Evolutionary conservation across 1,140 invertebrate species (phyloP).

Genomic region (Cydia amplana): DNA sequence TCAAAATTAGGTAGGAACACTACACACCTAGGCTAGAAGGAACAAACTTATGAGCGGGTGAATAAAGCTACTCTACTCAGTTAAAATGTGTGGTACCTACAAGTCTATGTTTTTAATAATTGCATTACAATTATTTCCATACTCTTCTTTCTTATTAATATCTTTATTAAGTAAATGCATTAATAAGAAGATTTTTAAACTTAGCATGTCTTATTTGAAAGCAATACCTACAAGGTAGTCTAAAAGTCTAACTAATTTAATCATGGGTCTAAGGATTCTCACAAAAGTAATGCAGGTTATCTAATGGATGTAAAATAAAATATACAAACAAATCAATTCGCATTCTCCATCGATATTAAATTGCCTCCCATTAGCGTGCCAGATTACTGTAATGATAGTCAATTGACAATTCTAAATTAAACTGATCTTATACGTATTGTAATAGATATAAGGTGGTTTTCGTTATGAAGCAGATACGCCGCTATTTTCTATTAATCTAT

Average conservation of each 20-base stretch:
- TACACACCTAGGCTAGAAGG: background rate
- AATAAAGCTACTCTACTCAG: too few species aligned
- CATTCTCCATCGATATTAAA: background rate
- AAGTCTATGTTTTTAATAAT: too few species aligned
- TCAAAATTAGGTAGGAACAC: background rate
- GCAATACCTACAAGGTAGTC: background rate
- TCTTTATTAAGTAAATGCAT: too few species aligned
- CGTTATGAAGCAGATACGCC: background rate
- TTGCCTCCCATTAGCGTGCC: conserved; percentile 8
- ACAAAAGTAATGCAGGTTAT: conserved; percentile 6
- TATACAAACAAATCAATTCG: conserved; percentile 1
- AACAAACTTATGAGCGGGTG: background rate
- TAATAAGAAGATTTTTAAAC: too few species aligned
- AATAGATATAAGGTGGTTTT: background rate
- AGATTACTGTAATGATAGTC: conserved; percentile 18
- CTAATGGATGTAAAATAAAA: background rate
- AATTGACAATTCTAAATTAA: conserved; percentile 11
- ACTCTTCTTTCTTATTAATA: too few species aligned
- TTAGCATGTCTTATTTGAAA: too few species aligned
- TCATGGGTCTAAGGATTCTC: background rate
- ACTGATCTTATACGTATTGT: background rate
- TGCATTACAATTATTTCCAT: too few species aligned
- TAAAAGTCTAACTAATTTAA: background rate
- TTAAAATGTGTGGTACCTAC: too few species aligned
- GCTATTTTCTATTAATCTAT: background rate